Evolutionary conservation across 2,888 invertebrate genomes (phyloP).

Genomic region (Eupithecia abbreviata): DNA sequence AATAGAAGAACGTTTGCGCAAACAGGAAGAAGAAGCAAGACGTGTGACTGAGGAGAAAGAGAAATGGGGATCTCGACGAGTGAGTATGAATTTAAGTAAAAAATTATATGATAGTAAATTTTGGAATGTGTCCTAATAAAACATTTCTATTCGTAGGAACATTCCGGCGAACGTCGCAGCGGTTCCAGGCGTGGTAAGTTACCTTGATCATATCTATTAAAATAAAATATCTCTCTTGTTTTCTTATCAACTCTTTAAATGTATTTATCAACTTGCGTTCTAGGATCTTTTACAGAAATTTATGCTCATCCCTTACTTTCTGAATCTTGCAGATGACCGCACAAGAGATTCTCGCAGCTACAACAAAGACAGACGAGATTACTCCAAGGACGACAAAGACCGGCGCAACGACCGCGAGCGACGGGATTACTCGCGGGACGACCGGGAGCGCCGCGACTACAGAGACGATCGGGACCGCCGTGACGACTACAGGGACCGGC

Average conservation of each 20-base stretch:
- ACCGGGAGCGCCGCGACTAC: conserved; percentile 48
- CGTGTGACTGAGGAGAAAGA: conserved; percentile 73
- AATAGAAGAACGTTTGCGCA: conserved; percentile 93
- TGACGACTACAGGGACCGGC: conserved; percentile 48
- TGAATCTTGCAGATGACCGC: conserved; percentile 61
- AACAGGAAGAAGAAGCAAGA: conserved; percentile 80
- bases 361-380: conserved; percentile 71
- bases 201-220: background rate
- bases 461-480: conserved; percentile 51
- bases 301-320: background rate
- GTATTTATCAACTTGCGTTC: background rate
- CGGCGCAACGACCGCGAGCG: conserved; percentile 54
- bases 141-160: conserved; percentile 63
- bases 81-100: conserved; percentile 15
- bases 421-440: conserved; percentile 54
- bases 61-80: conserved; percentile 65
- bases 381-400: conserved; percentile 65
- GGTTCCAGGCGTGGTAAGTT: conserved; percentile 72
- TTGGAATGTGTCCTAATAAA: conserved; percentile 2
- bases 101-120: background rate
- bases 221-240: too few relatives aligned
- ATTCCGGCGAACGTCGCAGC: conserved; percentile 74
- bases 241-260: background rate
- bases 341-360: conserved; percentile 72
- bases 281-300: background rate